These are phyloP conservation scores for Torymus aiolomorphi DNA, from an alignment of 2,888 invertebrate species.

Conservation along the genomic window DNA sequence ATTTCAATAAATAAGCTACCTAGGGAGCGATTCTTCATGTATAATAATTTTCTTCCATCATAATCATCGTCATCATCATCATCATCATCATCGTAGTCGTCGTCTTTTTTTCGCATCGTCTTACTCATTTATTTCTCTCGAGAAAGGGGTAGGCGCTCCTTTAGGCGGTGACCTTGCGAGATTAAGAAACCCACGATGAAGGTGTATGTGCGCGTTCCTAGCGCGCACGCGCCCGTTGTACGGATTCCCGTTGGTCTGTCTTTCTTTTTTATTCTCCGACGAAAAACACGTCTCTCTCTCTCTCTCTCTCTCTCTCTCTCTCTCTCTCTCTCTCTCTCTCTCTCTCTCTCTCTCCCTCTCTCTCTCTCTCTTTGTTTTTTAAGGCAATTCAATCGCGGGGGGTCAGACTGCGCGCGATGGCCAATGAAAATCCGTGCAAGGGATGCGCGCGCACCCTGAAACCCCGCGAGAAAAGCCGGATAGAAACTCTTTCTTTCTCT, in stretches of 20 bases:
- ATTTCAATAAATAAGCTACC: conserved; percentile 75
- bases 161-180: conserved; percentile 66
- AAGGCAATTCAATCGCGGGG: conserved; percentile 44
- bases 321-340: neutral
- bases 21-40: conserved; percentile 69
- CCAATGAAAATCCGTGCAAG: conserved; percentile 41
- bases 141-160: conserved; percentile 67
- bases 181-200: conserved; percentile 57
- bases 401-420: conserved; percentile 1
- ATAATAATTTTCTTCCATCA: conserved; percentile 19
- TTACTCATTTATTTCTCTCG: conserved; percentile 42
- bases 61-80: conserved; percentile 12
- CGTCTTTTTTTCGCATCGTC: neutral
- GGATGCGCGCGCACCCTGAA: conserved; percentile 40
- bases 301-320: conserved; percentile 2
- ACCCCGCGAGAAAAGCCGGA: conserved; percentile 50
- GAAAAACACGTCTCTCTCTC: conserved; percentile 30
- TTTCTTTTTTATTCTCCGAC: conserved; percentile 4
- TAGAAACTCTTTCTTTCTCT: conserved; percentile 13
- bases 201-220: conserved; percentile 29
- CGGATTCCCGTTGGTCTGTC: conserved; percentile 45
- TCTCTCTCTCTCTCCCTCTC: neutral
- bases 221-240: conserved; percentile 40
- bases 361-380: conserved; percentile 21
- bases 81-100: conserved; percentile 45